Base-by-base conservation (phyloP, 2,113 vertebrate species). In the Gasterosteus nipponicus region DNA sequence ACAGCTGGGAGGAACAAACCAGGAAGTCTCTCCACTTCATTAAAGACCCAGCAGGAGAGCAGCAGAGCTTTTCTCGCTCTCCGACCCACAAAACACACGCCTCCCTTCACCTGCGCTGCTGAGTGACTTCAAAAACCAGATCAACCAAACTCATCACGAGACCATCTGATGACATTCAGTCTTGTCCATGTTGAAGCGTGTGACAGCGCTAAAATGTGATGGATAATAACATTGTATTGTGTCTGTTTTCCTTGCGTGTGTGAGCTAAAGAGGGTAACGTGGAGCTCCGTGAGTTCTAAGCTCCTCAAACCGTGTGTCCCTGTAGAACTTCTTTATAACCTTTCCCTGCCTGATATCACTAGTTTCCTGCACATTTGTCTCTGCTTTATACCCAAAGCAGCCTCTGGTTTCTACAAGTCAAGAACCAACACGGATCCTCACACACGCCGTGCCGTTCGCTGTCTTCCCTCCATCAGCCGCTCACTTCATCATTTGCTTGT, bases 1-100 rank as follows among this genome's bases (percentile, higher is more conserved):
- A 90, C 92, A 93, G 92, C 91, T 93, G 91, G 80, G 86, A 80
- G 59, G 78, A 88, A 75, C 87, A 77, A 80, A 90, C 85, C 85
- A 90, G 92, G 89, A 90, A 92, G 87, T 89, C 29, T 58, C 86
- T 91, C 81, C 87, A 91, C 82, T 91, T 93, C 90, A 93, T 93
- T 92, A 93, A 89, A 90, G 85, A 54, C 85, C 83, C 92, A 93
- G 92, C 89, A 81, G 88, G 92, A 73, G 80, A 79, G 75, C 78
- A 74, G 65, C 73, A 62, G 68, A 82, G 74, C 78, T 65, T 79
- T 85, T 72, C 67, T 39, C 56, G 33, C 82, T 51, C 73, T 83
- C 78, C 81, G 69, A 81, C 87, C 63, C 33, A 2, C 19, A 49
- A 31, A 54, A 39, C 29, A 60, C 66, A 54, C 18, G 1, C 46